phyloP scores from a whole-genome alignment of 2,797 vertebrate species.

The Paramormyrops hopkinsi region DNA sequence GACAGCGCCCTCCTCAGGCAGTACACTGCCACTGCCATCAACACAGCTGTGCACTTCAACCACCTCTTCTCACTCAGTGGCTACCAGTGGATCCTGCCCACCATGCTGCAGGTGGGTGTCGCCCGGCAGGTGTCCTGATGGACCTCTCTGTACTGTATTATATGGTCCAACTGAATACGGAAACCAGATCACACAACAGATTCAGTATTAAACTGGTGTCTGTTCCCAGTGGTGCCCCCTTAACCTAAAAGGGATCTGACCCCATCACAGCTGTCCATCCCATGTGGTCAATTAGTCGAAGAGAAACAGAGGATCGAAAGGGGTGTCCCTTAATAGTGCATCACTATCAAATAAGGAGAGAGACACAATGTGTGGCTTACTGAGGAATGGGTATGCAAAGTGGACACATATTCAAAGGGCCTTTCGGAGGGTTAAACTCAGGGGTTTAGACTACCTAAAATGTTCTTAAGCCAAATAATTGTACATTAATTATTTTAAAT shows the following conservation, averaged over 20 bases:
- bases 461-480: not conserved
- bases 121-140: not conserved
- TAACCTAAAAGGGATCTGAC: not conserved
- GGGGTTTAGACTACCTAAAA: not conserved
- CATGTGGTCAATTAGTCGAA: not conserved
- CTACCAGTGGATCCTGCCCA: constrained; percentile 97
- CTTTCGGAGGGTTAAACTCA: not conserved
- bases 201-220: not conserved
- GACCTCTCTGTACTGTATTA: not conserved
- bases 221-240: not conserved
- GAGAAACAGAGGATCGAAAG: not conserved
- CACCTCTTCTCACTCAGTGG: constrained; percentile 97
- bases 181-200: not conserved
- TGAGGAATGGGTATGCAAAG: not conserved
- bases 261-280: not conserved
- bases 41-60: constrained; percentile 95
- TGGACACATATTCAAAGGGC: not conserved
- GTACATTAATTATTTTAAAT: not conserved
- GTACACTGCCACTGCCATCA: constrained; percentile 93
- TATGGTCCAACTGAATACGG: not conserved
- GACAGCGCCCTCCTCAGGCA: constrained; percentile 92
- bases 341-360: not conserved
- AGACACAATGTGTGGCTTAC: not conserved
- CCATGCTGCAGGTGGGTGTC: constrained; percentile 82
- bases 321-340: not conserved